Base-by-base conservation (phyloP, 2,797 vertebrate genomes). In the Poeciliopsis turneri region DNA sequence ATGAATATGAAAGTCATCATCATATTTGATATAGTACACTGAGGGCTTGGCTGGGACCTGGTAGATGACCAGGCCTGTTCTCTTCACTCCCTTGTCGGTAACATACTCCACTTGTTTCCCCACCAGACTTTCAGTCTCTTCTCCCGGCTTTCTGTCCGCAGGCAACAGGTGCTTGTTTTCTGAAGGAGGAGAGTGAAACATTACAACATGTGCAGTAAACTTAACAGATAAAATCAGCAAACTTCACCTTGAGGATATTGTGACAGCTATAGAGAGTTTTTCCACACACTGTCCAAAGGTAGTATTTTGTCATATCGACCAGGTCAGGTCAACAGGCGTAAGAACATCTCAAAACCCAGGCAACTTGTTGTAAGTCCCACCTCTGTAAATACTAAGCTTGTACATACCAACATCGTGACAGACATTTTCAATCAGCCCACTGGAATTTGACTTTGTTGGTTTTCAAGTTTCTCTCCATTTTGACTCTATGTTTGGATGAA, bases 71-170 rank as follows among this genome's bases (percentile, higher is more conserved):
- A 96, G 91, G 76, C 96, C 96, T 20, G 96, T 96, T 86, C 96
- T 95, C 93, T 96, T 97, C 87, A 96, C 94, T 6, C 95, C 95
- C 86, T 96, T 96, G 89, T 96, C 96, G 53, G 96, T 96, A 76
- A 97, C 96, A 30, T 97, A 97, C 88, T 97, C 96, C 89, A 97
- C 96, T 92, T 97, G 96, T 89, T 97, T 97, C 82, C 96, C 96
- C 91, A 96, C 96, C 81, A 97, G 95, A 84, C 96, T 96, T 90
- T 97, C 96, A 0, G 95, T 95, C 83, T 96, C 96, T 79, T 96
- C 96, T 25, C 96, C 96, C 0, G 96, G 96, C 88, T 96, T 96
- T 85, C 96, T 94, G 95, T 97, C 96, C 1, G 96, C 95, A 68
- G 96, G 96, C 81, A 97, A 85, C 89, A 97, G 90, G 91, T 97